phyloP scores from a whole-genome alignment of 2,797 vertebrate genomes.

The Tadarida brasiliensis region DNA sequence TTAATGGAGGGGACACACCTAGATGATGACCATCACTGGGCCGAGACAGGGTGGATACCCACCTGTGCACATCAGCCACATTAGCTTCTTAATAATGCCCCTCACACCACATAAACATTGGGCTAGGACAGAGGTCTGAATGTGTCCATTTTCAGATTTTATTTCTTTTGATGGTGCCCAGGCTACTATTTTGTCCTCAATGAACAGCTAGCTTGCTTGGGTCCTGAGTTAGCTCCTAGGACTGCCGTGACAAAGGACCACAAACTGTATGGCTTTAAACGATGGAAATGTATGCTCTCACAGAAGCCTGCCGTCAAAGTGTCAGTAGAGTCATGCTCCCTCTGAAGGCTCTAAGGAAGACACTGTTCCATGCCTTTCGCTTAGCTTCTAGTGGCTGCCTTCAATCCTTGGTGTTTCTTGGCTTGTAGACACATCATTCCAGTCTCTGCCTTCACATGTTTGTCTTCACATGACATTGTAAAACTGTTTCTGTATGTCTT shows the following conservation, averaged over 20 bases:
- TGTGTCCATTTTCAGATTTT: fast-evolving
- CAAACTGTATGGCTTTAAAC: background rate
- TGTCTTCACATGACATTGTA: fast-evolving
- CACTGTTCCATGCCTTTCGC: fast-evolving
- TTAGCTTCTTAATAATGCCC: background rate
- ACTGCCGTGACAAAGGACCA: fast-evolving
- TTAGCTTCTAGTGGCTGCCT: fast-evolving
- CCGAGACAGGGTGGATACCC: fast-evolving
- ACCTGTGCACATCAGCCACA: fast-evolving
- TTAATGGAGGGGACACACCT: background rate
- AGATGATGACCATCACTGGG: fast-evolving
- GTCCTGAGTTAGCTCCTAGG: fast-evolving
- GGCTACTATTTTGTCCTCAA: fast-evolving
- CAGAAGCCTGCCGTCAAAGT: fast-evolving
- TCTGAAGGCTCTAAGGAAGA: fast-evolving
- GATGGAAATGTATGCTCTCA: fast-evolving
- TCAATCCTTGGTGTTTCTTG: fast-evolving
- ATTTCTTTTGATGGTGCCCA: fast-evolving
- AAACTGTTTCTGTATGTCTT: fast-evolving
- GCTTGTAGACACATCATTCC: no score
- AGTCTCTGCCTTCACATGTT: background rate
- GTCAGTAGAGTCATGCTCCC: fast-evolving
- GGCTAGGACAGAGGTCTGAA: fast-evolving
- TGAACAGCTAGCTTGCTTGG: background rate
- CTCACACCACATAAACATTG: fast-evolving